phyloP scores from a whole-genome alignment of 2,797 vertebrate genomes.

The Sternotherus odoratus region DNA sequence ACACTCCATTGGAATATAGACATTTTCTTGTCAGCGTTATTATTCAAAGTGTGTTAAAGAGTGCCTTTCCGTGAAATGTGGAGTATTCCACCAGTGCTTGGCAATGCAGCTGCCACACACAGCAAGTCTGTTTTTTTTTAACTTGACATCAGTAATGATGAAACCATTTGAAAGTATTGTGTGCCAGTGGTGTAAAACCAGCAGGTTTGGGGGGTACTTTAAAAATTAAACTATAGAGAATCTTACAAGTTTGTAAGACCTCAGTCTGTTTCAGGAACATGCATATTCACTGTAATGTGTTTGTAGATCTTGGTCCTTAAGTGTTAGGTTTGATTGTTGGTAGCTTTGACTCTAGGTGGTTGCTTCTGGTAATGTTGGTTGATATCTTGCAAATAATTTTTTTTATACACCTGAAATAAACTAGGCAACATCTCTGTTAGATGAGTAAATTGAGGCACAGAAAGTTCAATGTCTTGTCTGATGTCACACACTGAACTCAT shows the following conservation, averaged over 20 bases:
- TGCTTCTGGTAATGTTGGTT: background rate
- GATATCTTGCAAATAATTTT: background rate
- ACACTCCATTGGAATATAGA: background rate
- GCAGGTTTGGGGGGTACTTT: background rate
- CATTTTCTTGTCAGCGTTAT: background rate
- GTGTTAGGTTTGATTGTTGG: background rate
- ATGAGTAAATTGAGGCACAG: background rate
- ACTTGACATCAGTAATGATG: background rate
- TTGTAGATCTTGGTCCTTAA: background rate
- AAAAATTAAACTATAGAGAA: background rate
- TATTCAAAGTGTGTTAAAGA: background rate
- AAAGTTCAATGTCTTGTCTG: background rate
- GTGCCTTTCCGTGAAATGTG: background rate
- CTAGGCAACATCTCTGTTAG: background rate
- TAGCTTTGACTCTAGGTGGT: background rate
- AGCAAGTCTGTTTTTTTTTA: background rate
- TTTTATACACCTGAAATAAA: background rate
- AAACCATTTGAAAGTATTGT: background rate
- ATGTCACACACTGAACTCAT: background rate
- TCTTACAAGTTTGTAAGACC: background rate
- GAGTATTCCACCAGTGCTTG: background rate
- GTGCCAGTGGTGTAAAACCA: background rate
- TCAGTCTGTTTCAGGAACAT: background rate
- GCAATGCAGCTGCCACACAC: background rate
- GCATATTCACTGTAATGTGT: background rate